Evolutionary conservation across 2,888 invertebrate genomes (phyloP), one percentile per base, ranked within the genome.

Genomic region (Sarcophaga rosellei): DNA sequence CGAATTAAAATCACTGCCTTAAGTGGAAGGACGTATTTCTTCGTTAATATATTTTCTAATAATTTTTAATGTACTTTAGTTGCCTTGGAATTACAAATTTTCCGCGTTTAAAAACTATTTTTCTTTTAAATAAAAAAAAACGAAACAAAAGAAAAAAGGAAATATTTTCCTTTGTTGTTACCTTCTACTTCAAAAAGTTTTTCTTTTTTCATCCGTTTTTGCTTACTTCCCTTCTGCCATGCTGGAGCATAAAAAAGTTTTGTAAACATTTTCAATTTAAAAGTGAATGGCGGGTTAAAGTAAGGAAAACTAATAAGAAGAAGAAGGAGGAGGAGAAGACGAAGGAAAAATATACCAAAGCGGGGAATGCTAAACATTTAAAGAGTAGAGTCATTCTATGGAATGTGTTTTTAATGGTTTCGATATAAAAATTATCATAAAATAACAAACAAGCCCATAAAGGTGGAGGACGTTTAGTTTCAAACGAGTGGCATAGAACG

Each of bases 371-470:
- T 57, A 57, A 70, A 68, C n/a, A 17, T 21, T 15, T 47, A 11
- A n/a, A n/a, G n/a, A n/a, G n/a, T n/a, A n/a, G 59, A 57, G 53
- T n/a, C 63, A 82, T 68, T 68, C 68, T 47, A 73, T 57, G 62
- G 45, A 83, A 83, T 68, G 53, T 68, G 53, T 62, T 63, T 70
- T 62, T 68, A 78, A 78, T 83, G 77, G 47, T 77, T 76, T 15
- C 61, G 69, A 61, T 70, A 73, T 73, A 74, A 62, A 82, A 78
- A 74, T 53, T 63, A 83, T 62, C 62, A 74, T 74, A 78, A 77
- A 77, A 62, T n/a, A 21, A 53, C 6, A 11, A 21, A 63, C 63
- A 4, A 63, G 44, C 47, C 25, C 63, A 72, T 10, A 65, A 77
- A 61, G 11, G 25, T 47, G 47, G 15, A 17, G 10, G 61, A 45